Conservation (phyloP, 64 coral and sea anemone genomes). For the Orbicella faveolata region DNA sequence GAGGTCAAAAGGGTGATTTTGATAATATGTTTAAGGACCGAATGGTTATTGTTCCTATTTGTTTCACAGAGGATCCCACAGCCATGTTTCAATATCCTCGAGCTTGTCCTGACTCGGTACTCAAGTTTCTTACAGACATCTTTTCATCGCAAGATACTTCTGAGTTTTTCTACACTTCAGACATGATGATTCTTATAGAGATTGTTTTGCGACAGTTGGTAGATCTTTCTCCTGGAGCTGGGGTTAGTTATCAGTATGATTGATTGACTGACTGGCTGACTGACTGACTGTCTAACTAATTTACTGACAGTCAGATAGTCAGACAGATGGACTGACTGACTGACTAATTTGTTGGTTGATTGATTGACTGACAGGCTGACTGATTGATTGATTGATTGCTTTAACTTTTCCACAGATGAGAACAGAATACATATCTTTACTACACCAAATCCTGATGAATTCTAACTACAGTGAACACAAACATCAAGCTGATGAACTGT, state of each 20-base stretch:
- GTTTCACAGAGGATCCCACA: constrained; percentile 83
- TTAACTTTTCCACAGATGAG: constrained; percentile 61
- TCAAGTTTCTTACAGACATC: constrained; percentile 90
- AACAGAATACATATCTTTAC: constrained; percentile 79
- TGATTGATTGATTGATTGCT: not conserved
- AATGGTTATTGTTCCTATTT: constrained; percentile 4
- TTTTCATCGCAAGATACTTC: constrained; percentile 85
- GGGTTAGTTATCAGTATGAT: constrained; percentile 22
- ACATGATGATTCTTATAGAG: constrained; percentile 90
- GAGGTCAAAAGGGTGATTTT: too few relatives aligned
- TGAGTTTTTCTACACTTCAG: constrained; percentile 84
- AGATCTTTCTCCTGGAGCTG: constrained; percentile 79
- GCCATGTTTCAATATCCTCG: constrained; percentile 74
- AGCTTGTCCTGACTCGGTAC: constrained; percentile 73
- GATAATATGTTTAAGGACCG: not conserved
- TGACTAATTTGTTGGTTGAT: too few relatives aligned
- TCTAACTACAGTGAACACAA: constrained; percentile 80
- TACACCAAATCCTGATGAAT: constrained; percentile 76
- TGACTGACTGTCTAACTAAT: not conserved
- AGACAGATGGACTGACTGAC: too few relatives aligned
- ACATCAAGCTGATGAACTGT: constrained; percentile 60
- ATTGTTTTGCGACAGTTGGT: constrained; percentile 80
- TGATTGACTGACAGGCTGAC: not conserved
- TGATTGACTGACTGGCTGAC: not conserved
- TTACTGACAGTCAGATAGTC: too few relatives aligned